These are phyloP conservation scores for Adelges cooleyi DNA, from an alignment of 1,140 invertebrate genomes.

Conservation along the genomic window DNA sequence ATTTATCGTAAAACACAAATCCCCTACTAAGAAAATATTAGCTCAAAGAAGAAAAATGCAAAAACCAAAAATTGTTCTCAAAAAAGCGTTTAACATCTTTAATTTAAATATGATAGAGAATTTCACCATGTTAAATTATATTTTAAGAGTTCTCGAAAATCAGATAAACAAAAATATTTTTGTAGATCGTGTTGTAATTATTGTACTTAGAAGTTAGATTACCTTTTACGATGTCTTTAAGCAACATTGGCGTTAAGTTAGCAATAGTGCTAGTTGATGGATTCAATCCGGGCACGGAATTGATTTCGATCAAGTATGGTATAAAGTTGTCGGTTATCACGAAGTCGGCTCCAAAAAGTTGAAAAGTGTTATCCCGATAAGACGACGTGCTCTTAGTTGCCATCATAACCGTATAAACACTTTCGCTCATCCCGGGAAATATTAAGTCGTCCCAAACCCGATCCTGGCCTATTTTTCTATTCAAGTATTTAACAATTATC, in stretches of 20 bases:
- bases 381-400: constrained; percentile 79
- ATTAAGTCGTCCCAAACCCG: constrained; percentile 68
- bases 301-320: constrained; percentile 90
- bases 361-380: constrained; percentile 75
- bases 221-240: constrained; percentile 91
- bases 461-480: constrained; percentile 48
- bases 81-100: neutral
- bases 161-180: neutral
- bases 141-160: neutral
- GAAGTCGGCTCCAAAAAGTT: constrained; percentile 88
- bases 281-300: constrained; percentile 83
- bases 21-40: neutral
- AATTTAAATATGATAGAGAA: neutral
- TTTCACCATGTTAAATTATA: neutral
- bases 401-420: constrained; percentile 72
- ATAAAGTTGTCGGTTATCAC: constrained; percentile 78
- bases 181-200: neutral
- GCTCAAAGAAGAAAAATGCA: neutral
- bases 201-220: neutral
- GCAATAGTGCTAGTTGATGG: constrained; percentile 79
- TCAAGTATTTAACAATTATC: neutral
- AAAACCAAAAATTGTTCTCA: neutral
- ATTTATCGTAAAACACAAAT: too few species aligned
- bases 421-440: constrained; percentile 81
- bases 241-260: constrained; percentile 67